phyloP scores from a whole-genome alignment of 2,888 invertebrate species.

The Spisula solida region DNA sequence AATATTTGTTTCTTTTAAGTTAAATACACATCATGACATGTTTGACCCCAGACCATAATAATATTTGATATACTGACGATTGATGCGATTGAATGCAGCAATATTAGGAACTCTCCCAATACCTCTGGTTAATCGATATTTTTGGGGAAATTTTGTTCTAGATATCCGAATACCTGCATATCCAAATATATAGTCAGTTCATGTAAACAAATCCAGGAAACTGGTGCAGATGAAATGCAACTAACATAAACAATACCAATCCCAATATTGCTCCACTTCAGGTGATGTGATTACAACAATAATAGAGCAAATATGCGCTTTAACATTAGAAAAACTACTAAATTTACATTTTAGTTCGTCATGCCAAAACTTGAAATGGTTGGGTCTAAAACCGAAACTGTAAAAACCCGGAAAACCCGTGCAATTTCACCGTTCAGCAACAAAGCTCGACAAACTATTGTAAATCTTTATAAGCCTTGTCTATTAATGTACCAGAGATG shows the following conservation, averaged over 20 bases:
- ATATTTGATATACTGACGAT: too few relatives aligned
- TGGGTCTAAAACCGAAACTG: too few relatives aligned
- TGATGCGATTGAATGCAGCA: too few relatives aligned
- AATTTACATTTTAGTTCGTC: not conserved
- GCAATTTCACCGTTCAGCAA: too few relatives aligned
- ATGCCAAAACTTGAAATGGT: slow-evolving; percentile 8
- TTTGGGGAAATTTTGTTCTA: not conserved
- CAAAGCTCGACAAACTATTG: too few relatives aligned
- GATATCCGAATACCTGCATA: not conserved
- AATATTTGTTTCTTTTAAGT: too few relatives aligned
- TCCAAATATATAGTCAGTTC: not conserved
- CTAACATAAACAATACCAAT: not conserved
- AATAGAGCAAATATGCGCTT: not conserved
- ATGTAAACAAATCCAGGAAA: slow-evolving; percentile 17
- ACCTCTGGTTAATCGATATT: too few relatives aligned
- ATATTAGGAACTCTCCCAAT: too few relatives aligned
- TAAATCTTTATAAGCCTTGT: too few relatives aligned
- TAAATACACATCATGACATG: too few relatives aligned
- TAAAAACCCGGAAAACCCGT: too few relatives aligned
- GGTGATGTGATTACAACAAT: not conserved
- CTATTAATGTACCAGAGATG: not conserved
- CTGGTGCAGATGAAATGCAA: not conserved
- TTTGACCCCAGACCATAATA: too few relatives aligned
- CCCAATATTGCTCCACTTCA: not conserved
- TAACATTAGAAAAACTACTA: not conserved